Conservation (phyloP, 2,113 vertebrate species). For the Mirza zaza region DNA sequence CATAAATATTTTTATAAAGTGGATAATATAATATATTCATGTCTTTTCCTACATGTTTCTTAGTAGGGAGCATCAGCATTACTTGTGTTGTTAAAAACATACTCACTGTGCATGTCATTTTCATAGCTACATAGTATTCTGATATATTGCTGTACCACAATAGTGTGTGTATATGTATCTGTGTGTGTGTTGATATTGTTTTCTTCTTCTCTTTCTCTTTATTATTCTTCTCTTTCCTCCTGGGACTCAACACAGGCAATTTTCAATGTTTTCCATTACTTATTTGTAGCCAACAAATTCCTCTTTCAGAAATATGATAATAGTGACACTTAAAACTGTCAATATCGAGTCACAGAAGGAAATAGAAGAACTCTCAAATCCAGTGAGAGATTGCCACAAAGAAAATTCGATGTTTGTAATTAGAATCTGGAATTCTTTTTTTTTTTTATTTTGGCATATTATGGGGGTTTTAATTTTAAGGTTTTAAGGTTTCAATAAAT, state of each 20-base stretch:
- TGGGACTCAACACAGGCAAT: background rate
- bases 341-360: background rate
- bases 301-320: background rate
- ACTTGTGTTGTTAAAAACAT: background rate
- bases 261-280: background rate
- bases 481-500: too few species aligned
- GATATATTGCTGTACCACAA: background rate
- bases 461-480: too few species aligned
- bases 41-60: background rate
- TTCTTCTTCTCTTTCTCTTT: background rate
- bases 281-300: background rate
- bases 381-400: background rate
- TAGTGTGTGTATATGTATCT: background rate
- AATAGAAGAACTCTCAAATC: background rate
- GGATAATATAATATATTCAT: background rate
- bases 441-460: too few species aligned
- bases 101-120: background rate
- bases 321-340: background rate
- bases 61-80: background rate
- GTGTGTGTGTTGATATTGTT: background rate
- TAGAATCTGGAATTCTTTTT: too few species aligned
- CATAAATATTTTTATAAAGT: background rate
- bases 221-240: background rate
- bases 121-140: background rate
- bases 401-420: background rate